phyloP scores from a whole-genome alignment of 2,797 vertebrate genomes.

The Falco concolor region DNA sequence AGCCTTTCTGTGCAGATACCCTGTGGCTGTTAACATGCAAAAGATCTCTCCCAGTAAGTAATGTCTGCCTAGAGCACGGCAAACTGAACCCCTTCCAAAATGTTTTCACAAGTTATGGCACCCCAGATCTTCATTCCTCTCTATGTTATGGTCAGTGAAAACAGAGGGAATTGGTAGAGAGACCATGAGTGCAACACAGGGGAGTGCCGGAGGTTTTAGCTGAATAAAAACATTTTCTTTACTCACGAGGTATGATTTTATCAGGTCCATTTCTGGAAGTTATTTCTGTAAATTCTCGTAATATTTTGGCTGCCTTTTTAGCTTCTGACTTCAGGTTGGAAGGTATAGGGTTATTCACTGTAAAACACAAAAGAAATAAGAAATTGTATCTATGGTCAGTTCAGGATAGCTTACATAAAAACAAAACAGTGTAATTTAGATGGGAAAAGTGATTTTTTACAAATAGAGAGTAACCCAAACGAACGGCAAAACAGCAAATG shows the following conservation, averaged over 20 bases:
- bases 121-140: neutral
- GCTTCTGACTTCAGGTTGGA: constrained; percentile 90
- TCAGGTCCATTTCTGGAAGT: constrained; percentile 88
- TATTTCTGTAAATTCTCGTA: constrained; percentile 94
- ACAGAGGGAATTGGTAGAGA: neutral
- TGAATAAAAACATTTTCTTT: neutral
- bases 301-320: constrained; percentile 95
- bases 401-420: neutral
- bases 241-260: constrained; percentile 92
- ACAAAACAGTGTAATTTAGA: neutral
- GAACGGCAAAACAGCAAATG: neutral
- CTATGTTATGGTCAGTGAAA: neutral
- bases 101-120: neutral
- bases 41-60: neutral
- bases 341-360: constrained; percentile 91
- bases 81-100: neutral
- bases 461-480: neutral
- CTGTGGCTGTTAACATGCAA: neutral
- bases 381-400: neutral
- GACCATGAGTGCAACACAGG: neutral
- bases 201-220: neutral
- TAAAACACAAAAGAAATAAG: constrained; percentile 7
- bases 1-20: neutral
- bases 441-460: neutral
- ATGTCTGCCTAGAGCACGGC: neutral